Evolutionary conservation across 2,888 invertebrate genomes (phyloP).

Genomic region (Lithodes maja): DNA sequence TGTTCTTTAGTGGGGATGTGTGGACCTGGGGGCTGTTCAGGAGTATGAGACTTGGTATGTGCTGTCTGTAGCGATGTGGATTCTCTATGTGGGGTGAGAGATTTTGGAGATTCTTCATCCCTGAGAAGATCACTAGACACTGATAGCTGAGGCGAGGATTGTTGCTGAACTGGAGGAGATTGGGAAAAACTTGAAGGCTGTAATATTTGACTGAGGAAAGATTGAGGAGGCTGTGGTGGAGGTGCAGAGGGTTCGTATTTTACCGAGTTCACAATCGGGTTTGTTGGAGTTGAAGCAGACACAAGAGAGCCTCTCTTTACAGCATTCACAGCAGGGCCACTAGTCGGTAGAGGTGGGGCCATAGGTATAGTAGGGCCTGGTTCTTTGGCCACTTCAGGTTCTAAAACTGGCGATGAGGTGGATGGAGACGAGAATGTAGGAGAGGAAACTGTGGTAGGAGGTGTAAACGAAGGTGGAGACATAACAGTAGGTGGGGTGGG

Average conservation of each 20-base stretch:
- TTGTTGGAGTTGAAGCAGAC: constrained; percentile 20
- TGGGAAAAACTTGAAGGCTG: background rate
- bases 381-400: constrained; percentile 55
- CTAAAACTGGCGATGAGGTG: constrained; percentile 23
- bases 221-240: background rate
- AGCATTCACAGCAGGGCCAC: constrained; percentile 42
- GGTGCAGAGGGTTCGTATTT: background rate
- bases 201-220: background rate
- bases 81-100: constrained; percentile 17
- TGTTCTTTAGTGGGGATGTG: constrained; percentile 1
- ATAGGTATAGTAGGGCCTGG: constrained; percentile 60
- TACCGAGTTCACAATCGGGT: constrained; percentile 15
- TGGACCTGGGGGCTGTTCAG: background rate
- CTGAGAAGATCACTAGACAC: background rate
- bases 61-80: background rate
- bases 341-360: constrained; percentile 67
- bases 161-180: constrained; percentile 6
- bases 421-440: background rate
- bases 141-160: background rate
- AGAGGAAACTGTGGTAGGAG: constrained; percentile 20
- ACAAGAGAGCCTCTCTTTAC: constrained; percentile 36
- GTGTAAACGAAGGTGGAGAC: constrained; percentile 46
- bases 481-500: constrained; percentile 32
- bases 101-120: background rate
- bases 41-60: background rate